Conservation (phyloP, 2,888 invertebrate species). For the Lysandra bellargus region DNA sequence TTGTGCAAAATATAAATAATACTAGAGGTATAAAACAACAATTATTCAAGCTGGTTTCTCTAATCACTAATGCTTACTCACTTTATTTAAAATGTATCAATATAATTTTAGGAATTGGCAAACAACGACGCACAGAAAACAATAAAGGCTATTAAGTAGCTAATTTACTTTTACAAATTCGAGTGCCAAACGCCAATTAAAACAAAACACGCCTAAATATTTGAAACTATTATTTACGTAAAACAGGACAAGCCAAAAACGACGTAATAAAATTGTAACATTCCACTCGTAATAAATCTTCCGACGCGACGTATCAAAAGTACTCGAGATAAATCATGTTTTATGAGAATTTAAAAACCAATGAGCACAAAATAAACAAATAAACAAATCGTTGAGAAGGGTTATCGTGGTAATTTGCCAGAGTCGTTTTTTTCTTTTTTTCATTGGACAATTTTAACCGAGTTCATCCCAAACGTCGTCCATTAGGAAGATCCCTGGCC, state of each 20-base stretch:
- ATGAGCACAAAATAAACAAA: slow-evolving; percentile 34
- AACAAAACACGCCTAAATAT: background rate
- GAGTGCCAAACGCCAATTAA: background rate
- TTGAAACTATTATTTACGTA: background rate
- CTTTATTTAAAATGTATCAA: too few species aligned
- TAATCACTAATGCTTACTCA: too few species aligned
- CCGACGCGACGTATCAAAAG: slow-evolving; percentile 17
- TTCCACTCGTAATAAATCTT: slow-evolving; percentile 16
- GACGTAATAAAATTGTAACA: slow-evolving; percentile 1
- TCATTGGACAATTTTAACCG: slow-evolving; percentile 50
- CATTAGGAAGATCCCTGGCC: slow-evolving; percentile 67
- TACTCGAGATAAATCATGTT: slow-evolving; percentile 14
- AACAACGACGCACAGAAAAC: too few species aligned
- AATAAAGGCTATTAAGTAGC: background rate
- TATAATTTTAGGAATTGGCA: too few species aligned
- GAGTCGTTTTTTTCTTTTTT: slow-evolving; percentile 40
- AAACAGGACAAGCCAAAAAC: background rate
- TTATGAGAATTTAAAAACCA: slow-evolving; percentile 30
- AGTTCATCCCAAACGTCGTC: slow-evolving; percentile 52
- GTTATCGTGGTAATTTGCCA: slow-evolving; percentile 35
- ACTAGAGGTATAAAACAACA: too few species aligned
- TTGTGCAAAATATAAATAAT: too few species aligned
- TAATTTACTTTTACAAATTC: background rate
- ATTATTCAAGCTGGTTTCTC: too few species aligned
- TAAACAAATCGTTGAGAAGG: slow-evolving; percentile 36